Percentiles rank a stretch among this genome's conserved stretches.
Conservation (phyloP, 92 coral and sea anemone species). For the Actinernus sp. region DNA sequence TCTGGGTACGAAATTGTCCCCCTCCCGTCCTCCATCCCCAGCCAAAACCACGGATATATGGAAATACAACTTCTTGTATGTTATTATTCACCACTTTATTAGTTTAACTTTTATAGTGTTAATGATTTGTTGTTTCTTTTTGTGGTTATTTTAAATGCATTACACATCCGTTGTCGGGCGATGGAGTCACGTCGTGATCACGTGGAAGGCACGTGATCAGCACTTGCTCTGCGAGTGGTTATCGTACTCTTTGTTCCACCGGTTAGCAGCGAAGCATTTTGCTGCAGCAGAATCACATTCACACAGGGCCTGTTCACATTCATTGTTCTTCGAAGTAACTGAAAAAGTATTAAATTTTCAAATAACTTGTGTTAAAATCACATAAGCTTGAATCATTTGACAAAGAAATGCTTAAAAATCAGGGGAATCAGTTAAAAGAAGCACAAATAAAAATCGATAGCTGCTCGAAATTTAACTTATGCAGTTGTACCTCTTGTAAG, state of each 20-base stretch:
- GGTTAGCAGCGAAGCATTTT: slow-evolving; percentile 34
- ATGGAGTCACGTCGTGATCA: too few species aligned
- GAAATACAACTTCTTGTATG: too few species aligned
- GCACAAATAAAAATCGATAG: background rate
- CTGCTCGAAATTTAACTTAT: background rate
- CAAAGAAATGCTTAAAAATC: too few species aligned
- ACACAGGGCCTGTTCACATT: slow-evolving; percentile 43
- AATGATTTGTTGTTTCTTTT: too few species aligned
- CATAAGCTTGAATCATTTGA: background rate
- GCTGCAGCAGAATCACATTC: slow-evolving; percentile 62
- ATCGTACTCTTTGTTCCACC: slow-evolving; percentile 22
- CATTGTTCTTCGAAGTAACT: slow-evolving; percentile 18
- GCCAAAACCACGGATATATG: too few species aligned
- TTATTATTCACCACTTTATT: too few species aligned
- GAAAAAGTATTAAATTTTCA: background rate
- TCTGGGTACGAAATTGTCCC: too few species aligned
- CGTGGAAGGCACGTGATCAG: background rate
- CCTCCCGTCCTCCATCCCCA: too few species aligned
- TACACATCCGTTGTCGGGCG: background rate
- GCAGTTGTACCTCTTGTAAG: background rate
- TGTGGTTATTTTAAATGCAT: background rate
- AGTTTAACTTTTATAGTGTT: too few species aligned
- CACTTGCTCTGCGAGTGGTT: slow-evolving; percentile 38
- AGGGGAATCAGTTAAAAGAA: too few species aligned
- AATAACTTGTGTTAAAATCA: background rate